Conservation (phyloP, 2,113 vertebrate species). For the Pardalotus punctatus region DNA sequence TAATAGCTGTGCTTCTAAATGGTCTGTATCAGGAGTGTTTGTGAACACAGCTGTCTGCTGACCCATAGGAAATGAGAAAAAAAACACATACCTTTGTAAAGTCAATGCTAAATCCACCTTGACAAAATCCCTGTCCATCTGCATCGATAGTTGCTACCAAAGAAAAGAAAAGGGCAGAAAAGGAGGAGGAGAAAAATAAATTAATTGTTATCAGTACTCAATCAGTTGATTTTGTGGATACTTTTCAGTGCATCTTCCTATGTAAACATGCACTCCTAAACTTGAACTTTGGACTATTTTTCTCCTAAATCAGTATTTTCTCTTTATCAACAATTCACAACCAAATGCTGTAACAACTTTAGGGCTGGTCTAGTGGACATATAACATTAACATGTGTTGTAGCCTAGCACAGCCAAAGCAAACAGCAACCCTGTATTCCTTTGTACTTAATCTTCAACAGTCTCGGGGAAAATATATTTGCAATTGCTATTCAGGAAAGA, state of each 20-base stretch:
- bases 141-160: conserved; percentile 81
- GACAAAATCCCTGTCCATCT: conserved; percentile 97
- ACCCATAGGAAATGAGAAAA: background rate
- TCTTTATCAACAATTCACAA: background rate
- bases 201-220: background rate
- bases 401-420: background rate
- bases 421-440: background rate
- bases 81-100: conserved; percentile 85
- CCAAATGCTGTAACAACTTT: background rate
- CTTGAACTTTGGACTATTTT: background rate
- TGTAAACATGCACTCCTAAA: background rate
- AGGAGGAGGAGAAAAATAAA: background rate
- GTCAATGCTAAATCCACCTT: conserved; percentile 96
- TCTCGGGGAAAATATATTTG: background rate
- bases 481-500: background rate
- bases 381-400: background rate
- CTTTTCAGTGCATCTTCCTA: background rate
- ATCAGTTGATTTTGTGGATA: background rate
- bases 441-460: background rate
- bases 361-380: background rate
- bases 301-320: background rate
- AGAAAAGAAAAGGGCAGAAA: conserved; percentile 29
- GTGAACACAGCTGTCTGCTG: background rate
- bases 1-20: background rate
- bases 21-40: background rate